Evolutionary conservation across 2,888 invertebrate genomes (phyloP).

Genomic region (Sacculina carcini): DNA sequence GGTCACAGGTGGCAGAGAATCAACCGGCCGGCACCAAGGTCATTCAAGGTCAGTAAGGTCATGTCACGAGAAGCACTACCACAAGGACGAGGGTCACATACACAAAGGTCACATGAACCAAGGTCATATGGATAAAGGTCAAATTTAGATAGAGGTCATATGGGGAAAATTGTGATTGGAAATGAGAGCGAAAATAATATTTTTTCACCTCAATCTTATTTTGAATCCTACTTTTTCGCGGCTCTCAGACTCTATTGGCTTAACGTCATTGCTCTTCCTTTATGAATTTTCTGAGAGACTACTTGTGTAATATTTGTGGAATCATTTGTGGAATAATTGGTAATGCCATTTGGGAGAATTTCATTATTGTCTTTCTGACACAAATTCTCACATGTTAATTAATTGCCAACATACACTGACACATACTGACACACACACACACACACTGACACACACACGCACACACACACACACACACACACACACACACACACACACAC

Average conservation of each 20-base stretch:
- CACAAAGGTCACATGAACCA: no score
- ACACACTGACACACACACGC: background rate
- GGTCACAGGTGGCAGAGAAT: background rate
- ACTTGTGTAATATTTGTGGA: background rate
- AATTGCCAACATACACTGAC: background rate
- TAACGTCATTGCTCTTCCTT: background rate
- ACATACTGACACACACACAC: background rate
- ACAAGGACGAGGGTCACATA: no score
- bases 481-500: background rate
- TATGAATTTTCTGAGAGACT: background rate
- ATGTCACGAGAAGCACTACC: no score
- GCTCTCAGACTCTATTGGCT: slow-evolving; percentile 1
- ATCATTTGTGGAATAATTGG: no score
- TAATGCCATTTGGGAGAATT: no score
- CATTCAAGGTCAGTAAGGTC: background rate
- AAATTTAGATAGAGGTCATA: no score
- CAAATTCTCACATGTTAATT: background rate
- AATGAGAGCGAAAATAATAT: no score
- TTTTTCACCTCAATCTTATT: no score
- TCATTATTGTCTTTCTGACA: background rate
- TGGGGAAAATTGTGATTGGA: no score
- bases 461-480: background rate
- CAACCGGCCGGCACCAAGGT: background rate
- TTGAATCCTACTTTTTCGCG: slow-evolving; percentile 11
- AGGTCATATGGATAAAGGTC: no score